These are phyloP conservation scores for Heliangelus exortis DNA, from an alignment of 2,797 vertebrate species.

Conservation along the genomic window DNA sequence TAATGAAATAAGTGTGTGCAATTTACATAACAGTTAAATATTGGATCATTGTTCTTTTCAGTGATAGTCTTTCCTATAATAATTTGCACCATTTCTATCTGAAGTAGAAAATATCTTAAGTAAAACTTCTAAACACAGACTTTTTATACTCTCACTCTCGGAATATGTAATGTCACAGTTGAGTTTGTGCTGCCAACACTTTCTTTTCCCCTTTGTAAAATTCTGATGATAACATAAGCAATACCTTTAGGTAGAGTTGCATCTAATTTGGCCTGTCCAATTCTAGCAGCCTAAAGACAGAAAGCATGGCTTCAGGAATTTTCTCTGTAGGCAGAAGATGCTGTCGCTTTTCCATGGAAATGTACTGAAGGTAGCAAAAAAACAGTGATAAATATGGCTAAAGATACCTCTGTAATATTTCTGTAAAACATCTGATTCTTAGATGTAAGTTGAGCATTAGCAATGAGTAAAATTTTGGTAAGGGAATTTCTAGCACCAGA, in stretches of 20 bases:
- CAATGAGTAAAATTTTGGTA: background rate
- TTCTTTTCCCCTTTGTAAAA: background rate
- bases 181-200: background rate
- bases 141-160: background rate
- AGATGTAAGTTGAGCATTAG: background rate
- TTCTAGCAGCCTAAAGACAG: background rate
- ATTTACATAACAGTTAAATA: fast-evolving
- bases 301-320: background rate
- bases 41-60: background rate
- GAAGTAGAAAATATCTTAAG: background rate
- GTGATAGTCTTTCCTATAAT: background rate
- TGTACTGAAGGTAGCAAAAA: background rate
- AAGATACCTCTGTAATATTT: background rate
- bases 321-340: background rate
- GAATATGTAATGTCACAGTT: background rate
- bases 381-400: background rate
- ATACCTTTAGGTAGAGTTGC: background rate
- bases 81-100: background rate
- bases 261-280: background rate
- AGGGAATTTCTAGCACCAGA: background rate
- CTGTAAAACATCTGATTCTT: background rate
- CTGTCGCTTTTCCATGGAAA: background rate
- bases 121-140: background rate
- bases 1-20: background rate
- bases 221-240: background rate